Evolutionary conservation across 1,140 invertebrate genomes (phyloP).

Genomic region (Drosophila pruinosa): DNA sequence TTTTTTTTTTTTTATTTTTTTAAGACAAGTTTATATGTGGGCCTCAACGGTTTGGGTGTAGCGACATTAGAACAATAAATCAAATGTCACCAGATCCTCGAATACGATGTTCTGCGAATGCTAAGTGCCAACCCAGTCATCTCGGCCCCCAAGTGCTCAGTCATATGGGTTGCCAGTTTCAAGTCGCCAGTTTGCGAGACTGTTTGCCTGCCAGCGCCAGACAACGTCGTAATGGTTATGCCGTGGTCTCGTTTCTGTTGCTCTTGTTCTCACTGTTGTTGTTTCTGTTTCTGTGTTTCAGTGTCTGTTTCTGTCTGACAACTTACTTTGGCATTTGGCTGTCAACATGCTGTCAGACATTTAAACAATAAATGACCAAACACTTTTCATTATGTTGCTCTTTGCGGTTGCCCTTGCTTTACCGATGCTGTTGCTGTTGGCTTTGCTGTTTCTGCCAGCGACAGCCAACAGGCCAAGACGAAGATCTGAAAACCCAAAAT

Average conservation of each 20-base stretch:
- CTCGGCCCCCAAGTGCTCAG: conserved; percentile 1
- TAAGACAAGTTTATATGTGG: too few species aligned
- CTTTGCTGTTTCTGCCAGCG: neutral
- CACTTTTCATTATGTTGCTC: conserved; percentile 81
- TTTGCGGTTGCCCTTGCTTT: conserved; percentile 62
- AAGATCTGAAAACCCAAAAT: conserved; percentile 7
- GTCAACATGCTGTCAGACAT: conserved; percentile 78
- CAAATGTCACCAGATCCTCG: conserved; percentile 62
- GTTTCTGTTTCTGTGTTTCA: conserved; percentile 15
- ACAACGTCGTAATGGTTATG: conserved; percentile 35
- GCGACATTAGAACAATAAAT: conserved; percentile 73
- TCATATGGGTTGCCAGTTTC: conserved; percentile 6
- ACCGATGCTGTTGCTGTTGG: conserved; percentile 53
- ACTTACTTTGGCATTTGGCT: conserved; percentile 80
- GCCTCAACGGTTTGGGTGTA: too few species aligned
- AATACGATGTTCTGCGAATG: neutral
- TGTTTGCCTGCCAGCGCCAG: conserved; percentile 35
- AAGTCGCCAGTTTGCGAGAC: conserved; percentile 12
- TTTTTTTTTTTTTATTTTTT: too few species aligned
- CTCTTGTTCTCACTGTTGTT: conserved; percentile 1
- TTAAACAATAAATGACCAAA: conserved; percentile 81
- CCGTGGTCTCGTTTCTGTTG: conserved; percentile 36
- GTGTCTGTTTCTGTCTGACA: conserved; percentile 57
- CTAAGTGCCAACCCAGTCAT: conserved; percentile 2
- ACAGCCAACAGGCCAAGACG: conserved; percentile 13